Evolutionary conservation across 2,797 vertebrate genomes (phyloP).

Genomic region (Xenentodon cancila): DNA sequence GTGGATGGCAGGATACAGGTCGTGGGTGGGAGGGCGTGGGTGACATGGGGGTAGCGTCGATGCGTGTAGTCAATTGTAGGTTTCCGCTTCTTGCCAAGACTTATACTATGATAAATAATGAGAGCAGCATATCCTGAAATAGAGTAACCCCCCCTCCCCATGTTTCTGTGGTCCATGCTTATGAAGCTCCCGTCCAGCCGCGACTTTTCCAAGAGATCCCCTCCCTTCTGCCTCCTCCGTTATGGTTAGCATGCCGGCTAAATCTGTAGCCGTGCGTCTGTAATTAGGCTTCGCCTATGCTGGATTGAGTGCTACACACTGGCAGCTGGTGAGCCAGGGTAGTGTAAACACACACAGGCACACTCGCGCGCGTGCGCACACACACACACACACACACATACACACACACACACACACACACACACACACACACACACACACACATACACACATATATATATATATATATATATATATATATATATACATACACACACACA

Average conservation of each 20-base stretch:
- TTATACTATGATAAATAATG: conserved; percentile 86
- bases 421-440: too few relatives aligned
- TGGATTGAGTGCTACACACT: conserved; percentile 80
- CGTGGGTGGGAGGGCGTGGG: conserved; percentile 31
- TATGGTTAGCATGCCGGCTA: conserved; percentile 89
- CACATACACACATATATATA: too few relatives aligned
- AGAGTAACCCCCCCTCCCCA: conserved; percentile 72
- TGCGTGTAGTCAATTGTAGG: conserved; percentile 81
- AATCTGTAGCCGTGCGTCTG: conserved; percentile 86
- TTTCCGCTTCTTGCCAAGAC: conserved; percentile 73
- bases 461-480: too few relatives aligned
- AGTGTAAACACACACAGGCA: conserved; percentile 51
- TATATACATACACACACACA: conserved; percentile 55
- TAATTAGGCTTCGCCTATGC: conserved; percentile 84
- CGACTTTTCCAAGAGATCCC: conserved; percentile 82
- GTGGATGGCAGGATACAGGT: conserved; percentile 18
- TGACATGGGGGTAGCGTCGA: conserved; percentile 56
- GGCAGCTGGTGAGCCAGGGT: conserved; percentile 81
- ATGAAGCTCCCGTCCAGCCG: conserved; percentile 84
- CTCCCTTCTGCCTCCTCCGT: conserved; percentile 86
- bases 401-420: too few relatives aligned
- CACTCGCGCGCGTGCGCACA: not conserved
- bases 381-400: too few relatives aligned
- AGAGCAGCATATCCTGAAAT: conserved; percentile 81
- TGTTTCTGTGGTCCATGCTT: conserved; percentile 84